A percentile compares a stretch with the other conserved stretches of the same genome.
These are phyloP conservation scores for Drosophila monieri DNA, from an alignment of 2,888 invertebrate species.

Conservation along the genomic window DNA sequence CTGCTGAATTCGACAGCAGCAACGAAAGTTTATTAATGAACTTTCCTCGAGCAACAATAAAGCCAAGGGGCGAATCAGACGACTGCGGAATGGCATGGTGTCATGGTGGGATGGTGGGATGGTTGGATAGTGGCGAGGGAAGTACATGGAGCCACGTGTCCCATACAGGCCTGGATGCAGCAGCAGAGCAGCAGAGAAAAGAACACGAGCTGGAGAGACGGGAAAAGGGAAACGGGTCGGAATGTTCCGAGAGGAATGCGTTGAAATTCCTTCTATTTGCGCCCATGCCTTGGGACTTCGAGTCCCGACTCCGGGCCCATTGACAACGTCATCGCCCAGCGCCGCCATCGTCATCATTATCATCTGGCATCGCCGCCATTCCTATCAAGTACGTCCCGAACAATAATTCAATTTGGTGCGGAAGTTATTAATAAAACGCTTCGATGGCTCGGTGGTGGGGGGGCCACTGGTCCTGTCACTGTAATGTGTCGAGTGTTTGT, in stretches of 20 bases:
- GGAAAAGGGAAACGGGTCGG: conserved; percentile 41
- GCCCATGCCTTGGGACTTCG: conserved; percentile 18
- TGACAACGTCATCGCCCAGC: conserved; percentile 39
- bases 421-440: conserved; percentile 73
- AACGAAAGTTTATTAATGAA: conserved; percentile 76
- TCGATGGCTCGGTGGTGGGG: conserved; percentile 28
- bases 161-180: conserved; percentile 43
- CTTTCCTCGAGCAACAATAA: conserved; percentile 50
- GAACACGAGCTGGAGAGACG: conserved; percentile 8
- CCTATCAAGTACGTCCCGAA: conserved; percentile 60
- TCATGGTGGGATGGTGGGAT: conserved; percentile 6
- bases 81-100: conserved; percentile 18
- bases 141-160: conserved; percentile 46
- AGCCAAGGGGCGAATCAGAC: neutral
- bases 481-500: conserved; percentile 28
- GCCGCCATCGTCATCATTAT: conserved; percentile 33
- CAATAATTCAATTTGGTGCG: conserved; percentile 67
- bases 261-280: conserved; percentile 59
- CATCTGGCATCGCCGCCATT: conserved; percentile 54
- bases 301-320: conserved; percentile 41
- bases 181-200: conserved; percentile 51
- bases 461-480: conserved; percentile 20
- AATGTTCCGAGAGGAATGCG: conserved; percentile 68
- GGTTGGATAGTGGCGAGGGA: conserved; percentile 9
- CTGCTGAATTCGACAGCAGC: conserved; percentile 73